Evolutionary conservation across 2,888 invertebrate species (phyloP).

Genomic region (Coenonympha glycerion): DNA sequence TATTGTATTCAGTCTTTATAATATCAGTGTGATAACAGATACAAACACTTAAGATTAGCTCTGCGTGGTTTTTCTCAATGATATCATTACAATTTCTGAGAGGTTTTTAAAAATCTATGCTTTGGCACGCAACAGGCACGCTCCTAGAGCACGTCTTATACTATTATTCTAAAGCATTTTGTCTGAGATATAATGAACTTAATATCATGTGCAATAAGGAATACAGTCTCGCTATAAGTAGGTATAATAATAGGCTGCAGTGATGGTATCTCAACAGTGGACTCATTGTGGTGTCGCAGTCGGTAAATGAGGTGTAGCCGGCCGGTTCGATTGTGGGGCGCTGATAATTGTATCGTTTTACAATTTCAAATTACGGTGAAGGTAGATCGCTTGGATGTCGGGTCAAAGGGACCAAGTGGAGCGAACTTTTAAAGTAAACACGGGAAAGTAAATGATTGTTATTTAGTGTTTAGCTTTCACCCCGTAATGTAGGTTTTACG

Average conservation of each 20-base stretch:
- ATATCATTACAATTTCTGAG: too few species aligned
- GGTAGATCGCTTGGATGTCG: slow-evolving; percentile 20
- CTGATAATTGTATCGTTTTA: slow-evolving; percentile 48
- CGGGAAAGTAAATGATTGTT: slow-evolving; percentile 3
- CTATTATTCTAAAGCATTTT: not conserved
- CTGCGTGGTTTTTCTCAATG: too few species aligned
- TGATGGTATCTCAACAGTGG: slow-evolving; percentile 55
- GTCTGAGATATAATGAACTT: slow-evolving; percentile 33
- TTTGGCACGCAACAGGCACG: not conserved
- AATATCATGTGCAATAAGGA: slow-evolving; percentile 7
- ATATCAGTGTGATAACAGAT: too few species aligned
- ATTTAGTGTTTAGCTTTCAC: not conserved
- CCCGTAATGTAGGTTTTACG: not conserved
- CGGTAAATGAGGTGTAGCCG: slow-evolving; percentile 53
- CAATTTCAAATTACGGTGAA: slow-evolving; percentile 33
- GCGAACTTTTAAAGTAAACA: slow-evolving; percentile 7
- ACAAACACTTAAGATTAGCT: too few species aligned
- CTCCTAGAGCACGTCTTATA: not conserved
- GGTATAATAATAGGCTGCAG: too few species aligned
- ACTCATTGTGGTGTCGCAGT: slow-evolving; percentile 47
- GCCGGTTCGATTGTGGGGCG: slow-evolving; percentile 50
- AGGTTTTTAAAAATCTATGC: too few species aligned
- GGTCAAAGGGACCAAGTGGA: slow-evolving; percentile 19
- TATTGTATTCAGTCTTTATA: too few species aligned
- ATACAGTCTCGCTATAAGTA: not conserved